Percentiles rank a stretch among this genome's conserved stretches.
Evolutionary conservation across 2,888 invertebrate genomes (phyloP).

Genomic region (Lydus trimaculatus): DNA sequence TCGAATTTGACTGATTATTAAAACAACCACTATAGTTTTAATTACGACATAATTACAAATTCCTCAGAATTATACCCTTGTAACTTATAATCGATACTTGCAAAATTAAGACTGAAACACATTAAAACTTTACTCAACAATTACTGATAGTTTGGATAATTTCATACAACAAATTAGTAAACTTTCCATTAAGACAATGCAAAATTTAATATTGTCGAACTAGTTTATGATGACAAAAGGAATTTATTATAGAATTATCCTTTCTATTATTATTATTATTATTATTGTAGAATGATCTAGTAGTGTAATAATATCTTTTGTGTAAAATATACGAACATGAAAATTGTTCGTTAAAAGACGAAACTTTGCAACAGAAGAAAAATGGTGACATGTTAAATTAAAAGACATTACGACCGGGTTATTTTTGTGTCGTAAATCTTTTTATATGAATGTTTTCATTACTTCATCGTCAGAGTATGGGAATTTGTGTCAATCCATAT

Average conservation of each 20-base stretch:
- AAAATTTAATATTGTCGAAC: neutral
- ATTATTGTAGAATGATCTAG: neutral
- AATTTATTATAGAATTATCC: neutral
- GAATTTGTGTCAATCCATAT: neutral
- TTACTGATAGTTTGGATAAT: constrained; percentile 27
- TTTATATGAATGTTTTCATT: constrained; percentile 57
- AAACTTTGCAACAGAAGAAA: constrained; percentile 47
- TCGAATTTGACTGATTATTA: neutral
- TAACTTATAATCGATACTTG: neutral
- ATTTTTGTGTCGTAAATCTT: constrained; percentile 57
- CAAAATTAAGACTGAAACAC: neutral
- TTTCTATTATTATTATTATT: neutral
- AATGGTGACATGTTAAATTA: constrained; percentile 57
- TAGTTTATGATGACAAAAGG: neutral
- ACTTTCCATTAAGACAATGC: constrained; percentile 12
- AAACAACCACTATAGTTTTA: constrained; percentile 2
- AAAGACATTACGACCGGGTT: constrained; percentile 55
- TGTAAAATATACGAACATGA: constrained; percentile 12
- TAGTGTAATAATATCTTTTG: neutral
- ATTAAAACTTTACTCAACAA: constrained; percentile 21
- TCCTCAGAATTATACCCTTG: neutral
- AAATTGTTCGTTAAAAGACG: constrained; percentile 36
- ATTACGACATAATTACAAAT: neutral
- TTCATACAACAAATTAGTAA: constrained; percentile 24
- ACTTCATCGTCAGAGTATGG: constrained; percentile 46